Evolutionary conservation across 1,140 invertebrate genomes (phyloP).

Genomic region (Heliconius nattereri): DNA sequence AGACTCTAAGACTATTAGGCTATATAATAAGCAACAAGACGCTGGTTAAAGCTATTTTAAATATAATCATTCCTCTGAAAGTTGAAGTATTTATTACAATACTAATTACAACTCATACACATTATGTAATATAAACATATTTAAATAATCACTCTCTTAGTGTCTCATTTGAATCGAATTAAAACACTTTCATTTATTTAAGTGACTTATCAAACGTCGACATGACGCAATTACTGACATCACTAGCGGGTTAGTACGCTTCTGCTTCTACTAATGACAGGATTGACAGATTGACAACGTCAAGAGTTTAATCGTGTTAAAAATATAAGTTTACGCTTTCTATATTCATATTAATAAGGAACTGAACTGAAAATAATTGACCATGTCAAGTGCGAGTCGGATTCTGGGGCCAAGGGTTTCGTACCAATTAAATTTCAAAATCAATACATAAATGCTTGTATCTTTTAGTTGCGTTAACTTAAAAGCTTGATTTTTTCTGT

Average conservation of each 20-base stretch:
- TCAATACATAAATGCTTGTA: too few species aligned
- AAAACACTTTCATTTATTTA: background rate
- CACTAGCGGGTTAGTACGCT: background rate
- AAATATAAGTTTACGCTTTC: background rate
- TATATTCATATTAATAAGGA: too few species aligned
- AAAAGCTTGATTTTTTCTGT: too few species aligned
- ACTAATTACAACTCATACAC: background rate
- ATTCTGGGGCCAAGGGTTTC: too few species aligned
- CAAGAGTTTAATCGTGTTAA: background rate
- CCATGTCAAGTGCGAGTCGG: too few species aligned
- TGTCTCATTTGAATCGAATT: background rate
- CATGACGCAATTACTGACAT: slow-evolving; percentile 3
- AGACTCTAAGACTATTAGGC: too few species aligned
- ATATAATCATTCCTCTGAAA: too few species aligned
- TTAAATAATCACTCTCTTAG: background rate
- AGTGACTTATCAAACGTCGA: background rate
- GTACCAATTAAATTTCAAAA: too few species aligned
- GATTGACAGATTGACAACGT: background rate
- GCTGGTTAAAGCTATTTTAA: background rate
- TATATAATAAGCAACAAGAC: too few species aligned
- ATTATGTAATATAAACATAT: background rate
- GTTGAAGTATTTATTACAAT: background rate
- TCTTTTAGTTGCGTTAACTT: too few species aligned
- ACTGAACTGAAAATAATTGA: too few species aligned
- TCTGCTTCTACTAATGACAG: background rate